These are phyloP conservation scores for Aurelia sp. DNA, from an alignment of 30 jellyfish, hydroid and myxozoan genomes.

Conservation along the genomic window DNA sequence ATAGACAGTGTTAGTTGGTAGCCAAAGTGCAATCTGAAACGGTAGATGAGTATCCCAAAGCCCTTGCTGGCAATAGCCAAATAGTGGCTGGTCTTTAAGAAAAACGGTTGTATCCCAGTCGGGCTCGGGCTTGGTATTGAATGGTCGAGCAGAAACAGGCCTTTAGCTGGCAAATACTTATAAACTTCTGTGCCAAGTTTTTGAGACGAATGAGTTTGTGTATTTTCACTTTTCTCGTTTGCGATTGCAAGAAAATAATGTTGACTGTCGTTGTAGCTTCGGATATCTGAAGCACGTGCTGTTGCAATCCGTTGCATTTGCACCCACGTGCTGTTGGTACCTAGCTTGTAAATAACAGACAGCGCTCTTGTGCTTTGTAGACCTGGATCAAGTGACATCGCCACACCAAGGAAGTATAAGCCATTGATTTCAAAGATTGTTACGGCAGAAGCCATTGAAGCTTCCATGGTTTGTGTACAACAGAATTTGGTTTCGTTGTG, in stretches of 20 bases:
- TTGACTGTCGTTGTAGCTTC: constrained; percentile 9
- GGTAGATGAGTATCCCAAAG: constrained; percentile 35
- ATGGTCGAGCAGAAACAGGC: constrained; percentile 35
- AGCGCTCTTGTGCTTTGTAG: constrained; percentile 28
- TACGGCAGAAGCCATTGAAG: constrained; percentile 25
- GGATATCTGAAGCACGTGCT: constrained; percentile 19
- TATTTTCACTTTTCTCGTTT: constrained; percentile 9
- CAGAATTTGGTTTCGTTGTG: constrained; percentile 6
- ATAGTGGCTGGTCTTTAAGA: constrained; percentile 19
- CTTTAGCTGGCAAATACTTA: constrained; percentile 8
- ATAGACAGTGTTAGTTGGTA: constrained; percentile 39
- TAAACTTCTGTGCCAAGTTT: constrained; percentile 24
- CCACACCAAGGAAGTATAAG: constrained; percentile 37
- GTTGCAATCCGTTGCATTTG: constrained; percentile 46
- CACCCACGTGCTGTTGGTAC: constrained; percentile 11
- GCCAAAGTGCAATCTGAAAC: constrained; percentile 58
- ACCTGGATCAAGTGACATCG: constrained; percentile 34
- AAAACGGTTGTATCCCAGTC: constrained; percentile 4
- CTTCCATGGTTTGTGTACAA: constrained; percentile 15
- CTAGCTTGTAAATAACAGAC: constrained; percentile 27
- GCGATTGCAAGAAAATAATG: constrained; percentile 52
- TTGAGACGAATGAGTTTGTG: constrained; percentile 7
- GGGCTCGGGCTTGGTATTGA: constrained; percentile 2
- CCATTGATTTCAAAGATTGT: constrained; percentile 23
- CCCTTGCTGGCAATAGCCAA: constrained; percentile 44